Evolutionary conservation across 53 echinoderm and acorn worm genomes (phyloP), one percentile per base, ranked within the genome.

Genomic region (Astropecten irregularis): DNA sequence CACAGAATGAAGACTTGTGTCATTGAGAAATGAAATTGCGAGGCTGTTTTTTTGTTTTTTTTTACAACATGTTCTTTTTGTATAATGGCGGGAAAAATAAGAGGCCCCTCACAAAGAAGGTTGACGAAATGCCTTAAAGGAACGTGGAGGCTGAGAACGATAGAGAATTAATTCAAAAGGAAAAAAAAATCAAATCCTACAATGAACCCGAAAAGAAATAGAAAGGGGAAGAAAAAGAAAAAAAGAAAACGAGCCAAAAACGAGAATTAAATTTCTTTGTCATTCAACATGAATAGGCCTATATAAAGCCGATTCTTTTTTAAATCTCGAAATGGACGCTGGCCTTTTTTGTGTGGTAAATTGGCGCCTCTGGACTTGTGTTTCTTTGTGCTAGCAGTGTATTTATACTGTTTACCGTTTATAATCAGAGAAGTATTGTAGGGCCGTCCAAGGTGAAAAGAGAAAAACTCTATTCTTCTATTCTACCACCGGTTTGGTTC

Each of bases 341-440:
- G 18, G 27, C 9, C 29, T 10, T 40, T 27, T 29, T 39, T 57
- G 14, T 57, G 35, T 16, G 1, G 27, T 30, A 62, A 79, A 29
- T 79, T 79, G 79, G 79, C 63, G 79, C 79, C 79, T 32, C 32
- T 34, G 15, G 79, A 18, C 47, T 13, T 32, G 31, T n/a, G 63
- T 39, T 37, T 28, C 61, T 47, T 79, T 79, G 79, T 79, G 25
- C 11, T 0, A 42, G 42, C 42, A 42, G 42, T 11, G n/a, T n/a
- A n/a, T n/a, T n/a, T n/a, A n/a, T 11, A 3, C 54, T 57, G 59
- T 59, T 77, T 28, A 9, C 32, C 46, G n/a, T n/a, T n/a, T n/a
- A 47, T 47, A 47, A 79, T 79, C 46, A 58, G 29, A 40, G 27
- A n/a, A n/a, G 44, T 59, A 46, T 79, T 79, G 79, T 79, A 31